Evolutionary conservation across 2,888 invertebrate genomes (phyloP).

Genomic region (Melinopterus prodromus): DNA sequence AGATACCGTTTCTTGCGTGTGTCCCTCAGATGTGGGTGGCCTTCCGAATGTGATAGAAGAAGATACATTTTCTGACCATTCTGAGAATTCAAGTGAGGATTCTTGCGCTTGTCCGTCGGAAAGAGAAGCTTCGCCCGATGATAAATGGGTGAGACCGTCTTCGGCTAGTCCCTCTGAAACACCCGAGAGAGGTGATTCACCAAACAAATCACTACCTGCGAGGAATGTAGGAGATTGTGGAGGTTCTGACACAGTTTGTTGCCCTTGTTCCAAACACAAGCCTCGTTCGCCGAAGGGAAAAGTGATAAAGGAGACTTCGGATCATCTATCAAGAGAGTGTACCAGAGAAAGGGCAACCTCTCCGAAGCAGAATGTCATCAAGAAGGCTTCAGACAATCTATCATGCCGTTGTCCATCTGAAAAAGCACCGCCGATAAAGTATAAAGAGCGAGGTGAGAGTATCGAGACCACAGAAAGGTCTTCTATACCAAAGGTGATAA

Average conservation of each 20-base stretch:
- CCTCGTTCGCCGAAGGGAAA: background rate
- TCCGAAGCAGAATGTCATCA: background rate
- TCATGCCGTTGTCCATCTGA: background rate
- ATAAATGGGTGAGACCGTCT: background rate
- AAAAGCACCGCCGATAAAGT: too few relatives aligned
- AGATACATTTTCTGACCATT: background rate
- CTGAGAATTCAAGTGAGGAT: background rate
- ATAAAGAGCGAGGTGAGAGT: too few relatives aligned
- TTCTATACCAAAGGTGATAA: too few relatives aligned
- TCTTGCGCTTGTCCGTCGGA: background rate
- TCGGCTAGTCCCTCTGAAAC: background rate
- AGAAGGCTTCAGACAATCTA: background rate
- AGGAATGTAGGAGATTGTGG: background rate
- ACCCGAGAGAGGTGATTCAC: background rate
- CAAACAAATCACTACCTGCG: background rate
- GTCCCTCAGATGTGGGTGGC: background rate
- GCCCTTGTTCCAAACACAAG: constrained; percentile 10
- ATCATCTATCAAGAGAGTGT: background rate
- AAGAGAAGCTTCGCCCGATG: background rate
- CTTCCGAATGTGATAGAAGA: background rate
- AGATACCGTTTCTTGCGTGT: background rate
- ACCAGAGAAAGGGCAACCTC: background rate
- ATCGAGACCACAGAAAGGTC: too few relatives aligned
- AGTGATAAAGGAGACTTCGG: background rate
- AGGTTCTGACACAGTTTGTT: background rate